phyloP scores from a whole-genome alignment of 2,888 invertebrate species.

The Drosophila putrida region DNA sequence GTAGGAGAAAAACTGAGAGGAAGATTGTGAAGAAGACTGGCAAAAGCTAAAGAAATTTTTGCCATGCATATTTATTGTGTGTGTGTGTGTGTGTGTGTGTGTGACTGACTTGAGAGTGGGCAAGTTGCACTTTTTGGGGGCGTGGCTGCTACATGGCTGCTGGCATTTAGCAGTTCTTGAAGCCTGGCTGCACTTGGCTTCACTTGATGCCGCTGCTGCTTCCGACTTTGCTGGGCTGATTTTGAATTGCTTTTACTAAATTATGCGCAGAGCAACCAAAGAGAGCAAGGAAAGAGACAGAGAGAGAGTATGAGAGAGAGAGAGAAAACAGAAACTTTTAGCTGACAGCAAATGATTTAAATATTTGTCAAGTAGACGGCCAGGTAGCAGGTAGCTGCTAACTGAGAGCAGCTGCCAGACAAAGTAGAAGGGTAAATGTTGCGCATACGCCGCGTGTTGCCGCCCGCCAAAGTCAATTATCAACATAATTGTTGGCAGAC shows the following conservation, averaged over 20 bases:
- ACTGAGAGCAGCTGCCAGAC: constrained; percentile 15
- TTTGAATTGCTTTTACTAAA: constrained; percentile 69
- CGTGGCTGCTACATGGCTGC: constrained; percentile 46
- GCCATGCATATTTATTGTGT: constrained; percentile 20
- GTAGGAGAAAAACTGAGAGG: background rate
- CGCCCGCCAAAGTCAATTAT: constrained; percentile 43
- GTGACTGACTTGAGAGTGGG: constrained; percentile 31
- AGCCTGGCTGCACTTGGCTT: constrained; percentile 57
- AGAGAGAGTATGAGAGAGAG: background rate
- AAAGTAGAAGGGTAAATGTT: constrained; percentile 25
- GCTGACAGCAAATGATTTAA: constrained; percentile 65
- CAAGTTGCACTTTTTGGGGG: constrained; percentile 19
- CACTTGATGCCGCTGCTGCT: constrained; percentile 39
- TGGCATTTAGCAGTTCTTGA: constrained; percentile 55
- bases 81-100: constrained; percentile 38
- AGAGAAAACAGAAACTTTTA: constrained; percentile 19
- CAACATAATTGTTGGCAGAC: constrained; percentile 50
- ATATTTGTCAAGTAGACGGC: constrained; percentile 60
- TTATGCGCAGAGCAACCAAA: constrained; percentile 54
- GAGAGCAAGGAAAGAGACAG: background rate
- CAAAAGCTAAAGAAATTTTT: constrained; percentile 28
- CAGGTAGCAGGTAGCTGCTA: constrained; percentile 13
- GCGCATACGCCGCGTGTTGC: constrained; percentile 47
- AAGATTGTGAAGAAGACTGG: background rate
- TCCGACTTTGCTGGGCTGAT: constrained; percentile 35